Conservation (phyloP, 2,113 vertebrate genomes). For the Lampris incognitus region DNA sequence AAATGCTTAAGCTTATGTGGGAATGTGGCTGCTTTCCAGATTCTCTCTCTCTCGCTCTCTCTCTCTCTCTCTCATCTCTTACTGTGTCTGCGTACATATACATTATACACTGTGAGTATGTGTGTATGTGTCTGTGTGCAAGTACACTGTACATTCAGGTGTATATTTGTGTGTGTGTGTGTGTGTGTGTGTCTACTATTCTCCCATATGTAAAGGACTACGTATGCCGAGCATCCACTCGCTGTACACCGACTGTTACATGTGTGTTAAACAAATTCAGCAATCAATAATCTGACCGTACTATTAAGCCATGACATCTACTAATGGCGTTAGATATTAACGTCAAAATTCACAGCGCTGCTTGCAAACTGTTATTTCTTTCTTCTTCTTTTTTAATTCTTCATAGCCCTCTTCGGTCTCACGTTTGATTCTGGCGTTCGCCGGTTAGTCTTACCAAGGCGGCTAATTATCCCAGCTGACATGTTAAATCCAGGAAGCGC, state of each 20-base stretch:
- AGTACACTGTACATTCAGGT: background rate
- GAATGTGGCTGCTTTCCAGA: conserved; percentile 77
- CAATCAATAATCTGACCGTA: background rate
- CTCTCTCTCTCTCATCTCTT: conserved; percentile 16
- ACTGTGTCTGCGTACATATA: conserved; percentile 3
- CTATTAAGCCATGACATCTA: background rate
- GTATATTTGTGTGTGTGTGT: conserved; percentile 34
- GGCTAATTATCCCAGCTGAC: conserved; percentile 39
- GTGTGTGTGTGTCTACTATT: conserved; percentile 12
- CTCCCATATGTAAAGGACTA: background rate
- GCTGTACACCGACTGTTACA: no score
- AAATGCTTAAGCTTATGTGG: conserved; percentile 79
- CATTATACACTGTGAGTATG: background rate
- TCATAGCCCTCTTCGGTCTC: no score
- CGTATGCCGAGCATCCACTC: background rate
- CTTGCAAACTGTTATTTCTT: background rate
- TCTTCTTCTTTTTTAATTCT: no score
- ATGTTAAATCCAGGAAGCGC: conserved; percentile 49
- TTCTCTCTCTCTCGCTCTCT: conserved; percentile 21
- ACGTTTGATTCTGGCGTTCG: background rate
- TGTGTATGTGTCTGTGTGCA: conserved; percentile 11
- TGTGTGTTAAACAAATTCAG: no score
- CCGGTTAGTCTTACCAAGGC: background rate
- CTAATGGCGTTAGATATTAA: no score
- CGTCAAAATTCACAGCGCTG: background rate